Evolutionary conservation across 1,140 invertebrate species (phyloP), one percentile per base, ranked within the genome.

Genomic region (Acromyrmex echinatior): DNA sequence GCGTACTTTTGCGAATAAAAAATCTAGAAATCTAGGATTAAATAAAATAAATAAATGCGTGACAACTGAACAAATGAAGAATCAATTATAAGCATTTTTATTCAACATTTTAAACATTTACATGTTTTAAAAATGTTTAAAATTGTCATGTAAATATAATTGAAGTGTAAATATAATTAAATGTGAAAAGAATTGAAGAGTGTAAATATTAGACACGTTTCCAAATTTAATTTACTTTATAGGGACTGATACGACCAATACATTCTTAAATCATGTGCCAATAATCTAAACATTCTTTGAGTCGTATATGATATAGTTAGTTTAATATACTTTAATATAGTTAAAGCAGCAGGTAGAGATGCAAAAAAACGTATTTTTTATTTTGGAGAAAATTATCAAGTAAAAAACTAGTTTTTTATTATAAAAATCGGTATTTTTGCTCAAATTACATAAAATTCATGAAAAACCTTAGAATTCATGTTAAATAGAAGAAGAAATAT

Each of bases 21-120:
- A 56, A 74, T 74, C 18, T 31, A 18, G 21, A 31, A 56, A 74
- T 74, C 18, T 31, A 18, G 21, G 2, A 28, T 62, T 28, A 3
- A 45, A 60, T 28, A 45, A 77, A 7, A 51, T 51, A 21, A n/a
- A 60, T 16, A 39, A 35, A 39, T 56, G 2, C 18, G 6, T 56
- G 31, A 31, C n/a, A 45, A 76, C 0, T 45, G 9, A 45, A 39
- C 35, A 31, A 58, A 56, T 25, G 2, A 45, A 62, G 9, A 28
- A 63, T 63, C 3, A 14, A 63, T 63, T 63, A 14, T 18, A 39
- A 39, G 14, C 7, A 39, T 28, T 31, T 31, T 60, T 16, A 60
- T 76, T 21, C 4, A n/a, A 76, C n/a, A n/a, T 21, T 58, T 35
- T 14, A 7, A 35, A 76, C 9, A 76, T 76, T 74, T 74, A 31